Base-by-base conservation (phyloP, 2,113 vertebrate species). In the Dendrocopos noguchii region DNA sequence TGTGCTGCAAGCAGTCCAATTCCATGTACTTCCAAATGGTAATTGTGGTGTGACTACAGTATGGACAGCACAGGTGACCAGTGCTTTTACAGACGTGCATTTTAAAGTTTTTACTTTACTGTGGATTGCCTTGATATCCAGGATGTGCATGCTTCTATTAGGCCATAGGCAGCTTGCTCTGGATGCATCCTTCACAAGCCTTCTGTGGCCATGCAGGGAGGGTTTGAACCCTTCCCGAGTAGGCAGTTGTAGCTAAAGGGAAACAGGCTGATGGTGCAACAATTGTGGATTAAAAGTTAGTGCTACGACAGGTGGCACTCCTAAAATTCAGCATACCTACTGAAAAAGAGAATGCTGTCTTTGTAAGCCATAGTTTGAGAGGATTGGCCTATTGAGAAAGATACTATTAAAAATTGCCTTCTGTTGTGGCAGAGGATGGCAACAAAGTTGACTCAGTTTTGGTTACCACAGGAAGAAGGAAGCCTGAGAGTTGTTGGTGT, bases 141-240 rank as follows among this genome's bases (percentile, higher is more conserved):
- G 60, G 59, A 74, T 24, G 27, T 0, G 1, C 22, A 39, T 0
- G 1, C n/a, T 85, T 65, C 55, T 81, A 20, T 72, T 59, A 28
- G 70, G 33, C 68, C 14, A 5, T 6, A 59, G 77, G 28, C 9
- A 29, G 7, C 15, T 67, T 4, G 2, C n/a, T 61, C 73, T 60
- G 56, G n/a, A 29, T 1, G 1, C 2, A 0, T 64, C 33, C 20
- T 67, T 34, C 1, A 0, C 82, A 31, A 46, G 18, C 34, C 16
- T 25, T 33, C 42, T 20, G 13, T 60, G 42, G 15, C 31, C 0
- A 3, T 0, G 0, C 10, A 53, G 76, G 47, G 25, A 13, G 12
- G n/a, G 14, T 63, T 15, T 34, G 33, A 88, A 36, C 31, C 46
- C 24, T 59, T 66, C 42, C 46, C 34, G 27, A 59, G n/a, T 25